phyloP scores from a whole-genome alignment of 2,113 vertebrate genomes.

The Peromyscus californicus region DNA sequence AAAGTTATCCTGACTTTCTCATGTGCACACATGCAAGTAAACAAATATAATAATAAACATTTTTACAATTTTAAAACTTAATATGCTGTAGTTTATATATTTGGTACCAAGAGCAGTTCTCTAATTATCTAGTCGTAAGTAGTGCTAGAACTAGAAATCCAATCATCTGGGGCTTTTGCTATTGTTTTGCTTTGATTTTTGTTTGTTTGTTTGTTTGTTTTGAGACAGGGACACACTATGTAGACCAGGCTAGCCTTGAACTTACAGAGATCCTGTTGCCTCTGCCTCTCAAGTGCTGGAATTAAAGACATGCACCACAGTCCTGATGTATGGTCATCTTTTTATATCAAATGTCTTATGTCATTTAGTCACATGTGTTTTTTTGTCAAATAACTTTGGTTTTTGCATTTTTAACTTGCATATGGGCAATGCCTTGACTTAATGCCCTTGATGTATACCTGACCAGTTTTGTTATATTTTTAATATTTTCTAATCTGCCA shows the following conservation, averaged over 20 bases:
- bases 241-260: not conserved
- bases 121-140: slow-evolving; percentile 16
- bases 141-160: not conserved
- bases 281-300: not conserved
- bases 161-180: not conserved
- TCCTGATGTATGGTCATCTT: not conserved
- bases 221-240: not conserved
- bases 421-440: not conserved
- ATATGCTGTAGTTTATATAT: not conserved
- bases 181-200: not conserved
- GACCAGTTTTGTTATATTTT: not conserved
- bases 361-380: slow-evolving; percentile 10
- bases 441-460: not conserved
- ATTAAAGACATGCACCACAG: not conserved
- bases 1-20: not conserved
- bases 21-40: not conserved
- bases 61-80: not conserved
- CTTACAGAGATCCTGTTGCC: not conserved
- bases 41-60: not conserved
- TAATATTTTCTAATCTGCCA: slow-evolving; percentile 7
- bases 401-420: slow-evolving; percentile 50
- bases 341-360: slow-evolving; percentile 27
- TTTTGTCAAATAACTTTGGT: slow-evolving; percentile 24
- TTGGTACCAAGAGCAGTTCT: not conserved
- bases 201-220: not conserved